Evolutionary conservation across 2,113 vertebrate species (phyloP).

Genomic region (Hiodon alosoides): DNA sequence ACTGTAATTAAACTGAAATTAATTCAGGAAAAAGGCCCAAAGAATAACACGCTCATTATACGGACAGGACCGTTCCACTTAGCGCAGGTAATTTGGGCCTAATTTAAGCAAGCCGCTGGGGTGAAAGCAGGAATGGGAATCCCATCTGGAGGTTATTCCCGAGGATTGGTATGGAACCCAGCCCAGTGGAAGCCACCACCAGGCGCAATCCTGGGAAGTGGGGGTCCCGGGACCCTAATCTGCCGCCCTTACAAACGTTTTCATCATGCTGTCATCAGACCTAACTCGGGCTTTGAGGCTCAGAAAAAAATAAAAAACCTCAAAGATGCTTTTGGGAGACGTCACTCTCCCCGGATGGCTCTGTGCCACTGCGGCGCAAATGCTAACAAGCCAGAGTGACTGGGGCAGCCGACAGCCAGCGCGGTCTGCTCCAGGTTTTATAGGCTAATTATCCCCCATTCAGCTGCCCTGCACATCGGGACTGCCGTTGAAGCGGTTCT

Average conservation of each 20-base stretch:
- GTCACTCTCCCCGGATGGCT: background rate
- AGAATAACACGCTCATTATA: slow-evolving; percentile 65
- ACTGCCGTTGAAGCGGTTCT: background rate
- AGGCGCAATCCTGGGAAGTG: background rate
- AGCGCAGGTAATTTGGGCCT: slow-evolving; percentile 63
- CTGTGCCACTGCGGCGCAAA: too few species aligned
- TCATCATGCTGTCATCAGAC: slow-evolving; percentile 54
- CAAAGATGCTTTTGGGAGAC: slow-evolving; percentile 43
- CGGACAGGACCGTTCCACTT: slow-evolving; percentile 53
- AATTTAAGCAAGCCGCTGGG: slow-evolving; percentile 68
- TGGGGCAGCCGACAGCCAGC: too few species aligned
- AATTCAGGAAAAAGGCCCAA: slow-evolving; percentile 54
- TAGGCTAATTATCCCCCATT: too few species aligned
- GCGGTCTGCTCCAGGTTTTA: too few species aligned
- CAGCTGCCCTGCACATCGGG: too few species aligned
- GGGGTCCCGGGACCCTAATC: slow-evolving; percentile 48
- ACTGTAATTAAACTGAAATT: slow-evolving; percentile 48
- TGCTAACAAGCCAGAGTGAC: too few species aligned
- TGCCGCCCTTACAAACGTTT: slow-evolving; percentile 51
- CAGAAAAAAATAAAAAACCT: slow-evolving; percentile 15
- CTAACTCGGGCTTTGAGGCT: background rate
- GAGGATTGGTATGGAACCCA: slow-evolving; percentile 47
- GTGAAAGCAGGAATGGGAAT: slow-evolving; percentile 55
- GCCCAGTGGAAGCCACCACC: slow-evolving; percentile 50
- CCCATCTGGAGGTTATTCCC: slow-evolving; percentile 72